Conservation (phyloP, 2,888 invertebrate species). For the Tromatobia lineatoria region DNA sequence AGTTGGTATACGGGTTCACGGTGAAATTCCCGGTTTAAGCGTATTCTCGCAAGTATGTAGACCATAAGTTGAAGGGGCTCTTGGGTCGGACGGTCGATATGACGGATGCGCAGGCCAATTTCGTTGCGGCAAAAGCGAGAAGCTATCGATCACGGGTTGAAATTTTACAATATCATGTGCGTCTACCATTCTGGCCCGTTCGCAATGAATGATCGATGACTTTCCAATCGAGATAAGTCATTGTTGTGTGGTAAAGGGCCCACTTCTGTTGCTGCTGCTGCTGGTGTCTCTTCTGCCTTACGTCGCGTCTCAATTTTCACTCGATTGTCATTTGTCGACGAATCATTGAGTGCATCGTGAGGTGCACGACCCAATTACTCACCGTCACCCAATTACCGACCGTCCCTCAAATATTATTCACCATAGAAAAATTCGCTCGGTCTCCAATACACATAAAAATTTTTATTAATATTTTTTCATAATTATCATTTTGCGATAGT, state of each 20-base stretch:
- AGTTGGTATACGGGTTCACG: too few relatives aligned
- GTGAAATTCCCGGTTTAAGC: too few relatives aligned
- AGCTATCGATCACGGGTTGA: conserved; percentile 77
- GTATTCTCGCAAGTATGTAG: background rate
- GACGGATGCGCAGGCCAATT: conserved; percentile 70
- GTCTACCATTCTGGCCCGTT: conserved; percentile 39
- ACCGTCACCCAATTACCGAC: too few relatives aligned
- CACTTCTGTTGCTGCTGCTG: conserved; percentile 51
- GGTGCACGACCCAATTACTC: too few relatives aligned
- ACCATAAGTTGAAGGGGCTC: conserved; percentile 46
- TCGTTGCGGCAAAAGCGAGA: conserved; percentile 59
- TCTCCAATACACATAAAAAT: too few relatives aligned
- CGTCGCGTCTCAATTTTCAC: conserved; percentile 56
- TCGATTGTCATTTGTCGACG: conserved; percentile 55
- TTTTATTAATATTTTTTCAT: too few relatives aligned
- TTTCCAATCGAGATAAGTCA: conserved; percentile 78
- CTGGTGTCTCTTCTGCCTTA: background rate
- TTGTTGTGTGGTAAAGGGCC: conserved; percentile 69
- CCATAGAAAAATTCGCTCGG: too few relatives aligned
- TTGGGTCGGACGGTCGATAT: conserved; percentile 52
- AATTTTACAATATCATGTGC: conserved; percentile 77
- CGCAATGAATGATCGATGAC: conserved; percentile 78
- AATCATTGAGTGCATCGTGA: conserved; percentile 30
- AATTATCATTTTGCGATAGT: too few relatives aligned
- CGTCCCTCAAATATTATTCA: too few relatives aligned